Percentiles rank a stretch among this genome's conserved stretches.
These are phyloP conservation scores for Bombus waltoni DNA, from an alignment of 1,140 invertebrate species.

Conservation along the genomic window DNA sequence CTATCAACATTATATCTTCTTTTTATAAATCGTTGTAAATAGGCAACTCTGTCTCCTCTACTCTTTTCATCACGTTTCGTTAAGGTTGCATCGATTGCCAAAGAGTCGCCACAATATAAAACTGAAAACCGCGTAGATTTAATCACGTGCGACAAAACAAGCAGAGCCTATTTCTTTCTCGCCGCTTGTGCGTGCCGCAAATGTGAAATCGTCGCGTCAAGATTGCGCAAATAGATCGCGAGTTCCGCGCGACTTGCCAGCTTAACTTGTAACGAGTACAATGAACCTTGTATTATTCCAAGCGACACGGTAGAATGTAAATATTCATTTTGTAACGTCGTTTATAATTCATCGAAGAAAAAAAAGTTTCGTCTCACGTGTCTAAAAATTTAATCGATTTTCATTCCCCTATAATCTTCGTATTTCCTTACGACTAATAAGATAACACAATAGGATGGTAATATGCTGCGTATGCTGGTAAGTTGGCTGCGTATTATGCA, in stretches of 20 bases:
- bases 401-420: slow-evolving; percentile 2
- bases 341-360: slow-evolving; percentile 43
- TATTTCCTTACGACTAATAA: background rate
- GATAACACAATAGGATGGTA: background rate
- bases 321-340: slow-evolving; percentile 62
- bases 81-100: slow-evolving; percentile 55
- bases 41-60: background rate
- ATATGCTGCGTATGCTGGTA: too few species aligned
- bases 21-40: slow-evolving; percentile 32
- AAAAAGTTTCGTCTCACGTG: slow-evolving; percentile 50
- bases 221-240: background rate
- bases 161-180: background rate
- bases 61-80: background rate
- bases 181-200: background rate
- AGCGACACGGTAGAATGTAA: slow-evolving; percentile 59
- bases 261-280: slow-evolving; percentile 49
- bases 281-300: slow-evolving; percentile 40
- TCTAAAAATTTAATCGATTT: slow-evolving; percentile 5
- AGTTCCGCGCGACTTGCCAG: background rate
- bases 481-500: too few species aligned
- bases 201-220: background rate
- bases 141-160: slow-evolving; percentile 30
- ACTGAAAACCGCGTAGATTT: slow-evolving; percentile 15
- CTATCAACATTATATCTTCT: slow-evolving; percentile 8
- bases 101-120: slow-evolving; percentile 59